Evolutionary conservation across 2,113 vertebrate genomes (phyloP).

Genomic region (Shinisaurus crocodilurus): DNA sequence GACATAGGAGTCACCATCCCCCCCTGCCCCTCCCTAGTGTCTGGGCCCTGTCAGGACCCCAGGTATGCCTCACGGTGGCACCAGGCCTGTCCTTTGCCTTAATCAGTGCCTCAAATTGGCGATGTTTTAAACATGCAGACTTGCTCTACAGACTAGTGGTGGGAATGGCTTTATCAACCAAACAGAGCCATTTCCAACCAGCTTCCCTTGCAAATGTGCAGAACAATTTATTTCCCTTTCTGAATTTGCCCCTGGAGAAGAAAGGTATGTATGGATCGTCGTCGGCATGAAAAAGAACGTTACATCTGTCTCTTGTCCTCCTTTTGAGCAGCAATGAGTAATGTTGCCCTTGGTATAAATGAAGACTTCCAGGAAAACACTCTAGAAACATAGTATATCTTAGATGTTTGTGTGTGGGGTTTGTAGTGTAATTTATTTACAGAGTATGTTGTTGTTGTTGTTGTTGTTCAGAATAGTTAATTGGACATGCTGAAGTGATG

Average conservation of each 20-base stretch:
- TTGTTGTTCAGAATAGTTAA: slow-evolving; percentile 60
- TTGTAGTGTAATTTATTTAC: slow-evolving; percentile 66
- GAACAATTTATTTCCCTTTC: background rate
- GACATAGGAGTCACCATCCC: too few species aligned
- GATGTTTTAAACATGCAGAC: background rate
- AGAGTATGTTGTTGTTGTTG: slow-evolving; percentile 18
- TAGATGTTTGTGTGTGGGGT: slow-evolving; percentile 17
- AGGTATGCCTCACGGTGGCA: too few species aligned
- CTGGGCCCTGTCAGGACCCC: background rate
- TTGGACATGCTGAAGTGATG: slow-evolving; percentile 77
- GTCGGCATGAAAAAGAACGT: background rate
- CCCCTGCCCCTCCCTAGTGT: too few species aligned
- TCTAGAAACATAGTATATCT: slow-evolving; percentile 49
- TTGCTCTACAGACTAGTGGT: too few species aligned
- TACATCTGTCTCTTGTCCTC: background rate
- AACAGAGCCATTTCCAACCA: too few species aligned
- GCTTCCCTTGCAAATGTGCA: background rate
- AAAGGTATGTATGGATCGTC: background rate
- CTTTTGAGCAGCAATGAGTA: too few species aligned
- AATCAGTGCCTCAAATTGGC: background rate
- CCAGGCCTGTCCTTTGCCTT: background rate
- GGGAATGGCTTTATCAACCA: too few species aligned
- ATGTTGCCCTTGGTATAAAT: slow-evolving; percentile 16
- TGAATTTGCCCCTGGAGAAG: background rate
- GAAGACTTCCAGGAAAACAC: slow-evolving; percentile 63